phyloP scores from a whole-genome alignment of 1,140 invertebrate genomes.

The Pomacea maculata region DNA sequence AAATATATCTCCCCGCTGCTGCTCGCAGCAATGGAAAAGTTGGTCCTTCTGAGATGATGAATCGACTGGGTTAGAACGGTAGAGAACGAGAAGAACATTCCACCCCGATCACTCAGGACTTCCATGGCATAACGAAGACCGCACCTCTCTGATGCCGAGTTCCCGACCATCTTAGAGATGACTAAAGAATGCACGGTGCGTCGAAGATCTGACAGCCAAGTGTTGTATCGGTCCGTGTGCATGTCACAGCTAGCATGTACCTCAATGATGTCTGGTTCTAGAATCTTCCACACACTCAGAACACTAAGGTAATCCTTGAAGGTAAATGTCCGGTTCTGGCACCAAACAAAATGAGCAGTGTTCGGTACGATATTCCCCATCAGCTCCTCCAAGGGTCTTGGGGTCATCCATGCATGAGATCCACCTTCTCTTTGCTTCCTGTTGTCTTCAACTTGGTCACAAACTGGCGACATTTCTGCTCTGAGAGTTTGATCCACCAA shows the following conservation, averaged over 20 bases:
- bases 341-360: conserved; percentile 24
- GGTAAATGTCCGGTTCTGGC: conserved; percentile 15
- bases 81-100: conserved; percentile 42
- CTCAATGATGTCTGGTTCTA: conserved; percentile 47
- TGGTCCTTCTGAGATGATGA: conserved; percentile 17
- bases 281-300: conserved; percentile 39
- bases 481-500: neutral
- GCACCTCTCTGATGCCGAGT: conserved; percentile 32
- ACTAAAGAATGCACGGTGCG: conserved; percentile 34
- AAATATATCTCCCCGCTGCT: neutral
- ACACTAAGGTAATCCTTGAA: conserved; percentile 25
- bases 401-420: conserved; percentile 12
- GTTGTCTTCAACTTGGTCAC: neutral
- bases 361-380: conserved; percentile 26
- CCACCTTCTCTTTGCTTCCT: neutral
- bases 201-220: conserved; percentile 41
- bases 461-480: neutral
- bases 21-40: conserved; percentile 20
- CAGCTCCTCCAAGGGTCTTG: conserved; percentile 39
- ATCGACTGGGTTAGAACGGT: conserved; percentile 36
- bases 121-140: conserved; percentile 36
- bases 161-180: conserved; percentile 26
- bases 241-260: conserved; percentile 26
- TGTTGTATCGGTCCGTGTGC: conserved; percentile 40
- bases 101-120: conserved; percentile 46